Evolutionary conservation across 2,888 invertebrate species (phyloP), one percentile per base, ranked within the genome.

Genomic region (Corythucha ciliata): DNA sequence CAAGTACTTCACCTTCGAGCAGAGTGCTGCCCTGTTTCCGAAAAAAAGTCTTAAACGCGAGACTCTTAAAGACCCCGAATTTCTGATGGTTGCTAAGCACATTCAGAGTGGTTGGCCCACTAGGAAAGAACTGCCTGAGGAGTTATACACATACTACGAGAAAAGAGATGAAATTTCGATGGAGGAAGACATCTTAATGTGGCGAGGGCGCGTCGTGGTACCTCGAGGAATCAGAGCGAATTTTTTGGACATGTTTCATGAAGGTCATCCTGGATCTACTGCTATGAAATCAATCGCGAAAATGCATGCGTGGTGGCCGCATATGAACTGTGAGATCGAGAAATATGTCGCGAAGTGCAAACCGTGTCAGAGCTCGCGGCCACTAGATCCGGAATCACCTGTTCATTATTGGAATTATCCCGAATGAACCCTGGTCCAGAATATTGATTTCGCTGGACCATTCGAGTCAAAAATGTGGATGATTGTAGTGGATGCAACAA

Each of bases 261-360:
- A 39, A 21, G 39, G 18, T 4, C 39, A 39, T 12, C 39, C 39
- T 6, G 18, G 39, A 20, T 20, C 18, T 21, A 21, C 39, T 6
- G 39, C 7, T 5, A 39, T 39, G 39, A 39, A 39, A 21, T 16
- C 36, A 7, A 39, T 39, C 4, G 18, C 8, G 6, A 5, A 16
- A 21, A 7, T 39, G 18, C 39, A 39, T 8, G 39, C 22, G 5
- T 39, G 39, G 39, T 39, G 39, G 39, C 39, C 39, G n/a, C n/a
- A n/a, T n/a, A n/a, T n/a, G n/a, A n/a, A n/a, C n/a, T n/a, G n/a
- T n/a, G n/a, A n/a, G n/a, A n/a, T n/a, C n/a, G n/a, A 39, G 12
- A 39, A 16, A 18, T 39, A n/a, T n/a, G n/a, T n/a, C n/a, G n/a
- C n/a, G n/a, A n/a, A n/a, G n/a, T n/a, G n/a, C n/a, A n/a, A n/a